Percentiles rank a stretch among this genome's conserved stretches.
These are phyloP conservation scores for Xenotilapia leptura DNA, from an alignment of 2,113 vertebrate species.

Conservation along the genomic window DNA sequence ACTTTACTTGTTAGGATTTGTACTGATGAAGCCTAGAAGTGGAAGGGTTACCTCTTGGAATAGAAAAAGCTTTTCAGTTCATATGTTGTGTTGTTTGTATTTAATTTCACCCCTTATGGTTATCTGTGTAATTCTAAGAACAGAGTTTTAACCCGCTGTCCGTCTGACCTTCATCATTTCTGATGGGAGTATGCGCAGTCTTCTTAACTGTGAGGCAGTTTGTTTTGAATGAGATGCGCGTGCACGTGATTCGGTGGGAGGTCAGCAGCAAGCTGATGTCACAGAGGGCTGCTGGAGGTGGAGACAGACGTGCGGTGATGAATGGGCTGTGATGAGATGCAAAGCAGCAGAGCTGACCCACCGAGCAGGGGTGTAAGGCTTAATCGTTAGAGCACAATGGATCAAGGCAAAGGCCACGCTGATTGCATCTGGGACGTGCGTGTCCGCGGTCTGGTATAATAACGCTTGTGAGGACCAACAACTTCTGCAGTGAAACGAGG, in stretches of 20 bases:
- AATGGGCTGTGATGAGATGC: constrained; percentile 63
- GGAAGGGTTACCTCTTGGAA: neutral
- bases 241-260: constrained; percentile 1
- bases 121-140: neutral
- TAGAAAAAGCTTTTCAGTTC: fast-evolving
- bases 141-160: neutral
- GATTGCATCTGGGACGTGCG: constrained; percentile 31
- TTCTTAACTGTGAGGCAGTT: neutral
- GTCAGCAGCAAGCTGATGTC: constrained; percentile 19
- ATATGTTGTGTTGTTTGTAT: neutral
- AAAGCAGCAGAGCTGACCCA: constrained; percentile 39
- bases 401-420: constrained; percentile 45
- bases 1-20: neutral
- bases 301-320: constrained; percentile 37
- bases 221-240: neutral
- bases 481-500: neutral
- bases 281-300: constrained; percentile 23
- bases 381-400: constrained; percentile 47
- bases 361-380: constrained; percentile 5
- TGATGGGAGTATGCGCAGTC: neutral
- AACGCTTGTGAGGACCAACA: neutral
- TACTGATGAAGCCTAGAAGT: neutral
- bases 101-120: fast-evolving
- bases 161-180: neutral
- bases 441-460: neutral